Conservation (phyloP, 2,113 vertebrate species). For the Plectropomus leopardus region DNA sequence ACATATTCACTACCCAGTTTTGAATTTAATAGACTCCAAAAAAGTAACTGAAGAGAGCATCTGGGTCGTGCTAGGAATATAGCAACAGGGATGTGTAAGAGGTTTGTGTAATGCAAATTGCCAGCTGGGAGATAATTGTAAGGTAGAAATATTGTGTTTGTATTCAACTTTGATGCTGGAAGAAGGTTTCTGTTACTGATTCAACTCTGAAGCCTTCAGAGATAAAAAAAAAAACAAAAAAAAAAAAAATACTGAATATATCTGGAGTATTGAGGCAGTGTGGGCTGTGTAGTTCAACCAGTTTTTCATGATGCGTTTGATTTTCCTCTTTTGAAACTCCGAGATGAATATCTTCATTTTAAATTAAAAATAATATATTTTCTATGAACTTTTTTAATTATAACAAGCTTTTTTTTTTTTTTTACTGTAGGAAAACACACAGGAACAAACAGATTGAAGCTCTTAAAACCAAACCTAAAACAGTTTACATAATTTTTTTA, state of each 20-base stretch:
- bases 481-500: background rate
- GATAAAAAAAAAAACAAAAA: background rate
- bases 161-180: slow-evolving; percentile 36
- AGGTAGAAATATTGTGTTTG: slow-evolving; percentile 17
- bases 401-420: background rate
- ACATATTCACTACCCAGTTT: slow-evolving; percentile 13
- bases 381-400: background rate
- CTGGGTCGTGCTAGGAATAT: slow-evolving; percentile 20
- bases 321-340: background rate
- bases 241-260: too few relatives aligned
- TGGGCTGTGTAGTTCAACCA: background rate
- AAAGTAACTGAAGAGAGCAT: slow-evolving; percentile 12
- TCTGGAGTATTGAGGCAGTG: slow-evolving; percentile 12
- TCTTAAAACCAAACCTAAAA: background rate
- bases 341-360: background rate
- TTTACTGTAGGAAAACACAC: background rate
- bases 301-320: slow-evolving; percentile 10
- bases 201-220: slow-evolving; percentile 20
- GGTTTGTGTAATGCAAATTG: slow-evolving; percentile 19
- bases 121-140: slow-evolving; percentile 23
- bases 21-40: slow-evolving; percentile 25
- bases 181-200: slow-evolving; percentile 1
- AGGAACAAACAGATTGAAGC: background rate
- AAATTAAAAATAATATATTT: slow-evolving; percentile 12
- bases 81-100: slow-evolving; percentile 40